phyloP scores from a whole-genome alignment of 2,888 invertebrate species.

The Zelleria hepariella region DNA sequence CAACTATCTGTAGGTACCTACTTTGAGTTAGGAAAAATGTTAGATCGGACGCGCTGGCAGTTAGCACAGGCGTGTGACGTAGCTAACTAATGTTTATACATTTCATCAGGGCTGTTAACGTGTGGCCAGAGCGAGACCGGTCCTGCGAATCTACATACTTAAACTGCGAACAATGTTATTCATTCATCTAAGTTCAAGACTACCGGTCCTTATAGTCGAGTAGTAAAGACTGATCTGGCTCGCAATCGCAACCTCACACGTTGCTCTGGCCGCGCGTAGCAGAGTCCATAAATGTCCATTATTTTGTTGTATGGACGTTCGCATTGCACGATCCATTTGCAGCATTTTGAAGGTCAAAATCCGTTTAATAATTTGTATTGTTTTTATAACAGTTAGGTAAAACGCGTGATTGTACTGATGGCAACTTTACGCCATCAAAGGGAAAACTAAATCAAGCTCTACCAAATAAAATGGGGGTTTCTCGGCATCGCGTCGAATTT shows the following conservation, averaged over 20 bases:
- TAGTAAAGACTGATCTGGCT: background rate
- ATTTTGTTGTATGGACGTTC: background rate
- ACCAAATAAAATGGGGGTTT: too few relatives aligned
- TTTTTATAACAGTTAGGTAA: too few relatives aligned
- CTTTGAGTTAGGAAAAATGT: background rate
- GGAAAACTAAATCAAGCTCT: too few relatives aligned
- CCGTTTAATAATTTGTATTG: too few relatives aligned
- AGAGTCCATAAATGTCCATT: background rate
- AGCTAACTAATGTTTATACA: background rate
- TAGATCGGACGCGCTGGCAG: background rate
- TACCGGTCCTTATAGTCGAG: background rate
- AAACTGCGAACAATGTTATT: too few relatives aligned
- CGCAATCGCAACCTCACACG: background rate
- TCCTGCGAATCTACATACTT: background rate
- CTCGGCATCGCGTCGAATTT: too few relatives aligned
- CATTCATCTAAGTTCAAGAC: background rate
- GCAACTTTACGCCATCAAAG: too few relatives aligned
- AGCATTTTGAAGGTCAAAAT: background rate
- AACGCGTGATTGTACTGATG: too few relatives aligned
- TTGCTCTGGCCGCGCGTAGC: background rate
- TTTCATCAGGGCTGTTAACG: background rate
- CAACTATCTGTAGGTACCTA: background rate
- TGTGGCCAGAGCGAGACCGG: background rate
- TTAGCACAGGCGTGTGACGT: conserved; percentile 3
- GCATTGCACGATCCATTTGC: conserved; percentile 4